Evolutionary conservation across 2,888 invertebrate genomes (phyloP), one percentile per base, ranked within the genome.

Genomic region (Volucella zonaria): DNA sequence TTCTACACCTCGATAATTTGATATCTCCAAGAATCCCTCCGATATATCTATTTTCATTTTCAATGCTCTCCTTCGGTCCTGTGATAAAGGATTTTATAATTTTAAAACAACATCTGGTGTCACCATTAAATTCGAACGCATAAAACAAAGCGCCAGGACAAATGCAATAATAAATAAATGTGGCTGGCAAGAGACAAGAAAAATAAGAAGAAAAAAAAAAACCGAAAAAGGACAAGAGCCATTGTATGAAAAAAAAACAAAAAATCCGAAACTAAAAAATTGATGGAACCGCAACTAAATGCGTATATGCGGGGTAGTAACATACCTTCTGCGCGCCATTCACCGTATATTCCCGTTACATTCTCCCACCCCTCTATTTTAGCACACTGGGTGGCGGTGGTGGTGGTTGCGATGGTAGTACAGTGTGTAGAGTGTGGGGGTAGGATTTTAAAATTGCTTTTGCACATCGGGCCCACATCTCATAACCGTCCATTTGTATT

Each of bases 31-130:
- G 68, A 62, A 45, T 56, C 51, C 42, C n/a, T 38, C 42, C 40
- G 47, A 56, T 40, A 23, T 49, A 51, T 12, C 11, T 67, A 12
- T 38, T 11, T 31, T 10, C 49, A 40, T 66, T 47, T 38, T 23
- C 11, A 3, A 11, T 38, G 40, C 68, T 9, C 3, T 3, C 15
- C 15, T 45, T 42, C 38, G 31, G 6, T 31, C 4, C 6, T 58
- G 31, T n/a, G 68, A 38, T 15, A 78, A 78, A 70, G 70, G 71
- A 81, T 81, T 81, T 81, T 88, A 88, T 88, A 87, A 88, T 87
- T 88, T 85, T 87, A 83, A 82, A 86, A 86, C 82, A 88, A 88
- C 89, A 89, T 88, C 89, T 89, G 89, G 86, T 85, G 85, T 77
- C 78, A 87, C 87, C 87, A 88, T 88, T 88, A 89, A 88, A 88